Evolutionary conservation across 2,888 invertebrate species (phyloP).

Genomic region (Luperina testacea): DNA sequence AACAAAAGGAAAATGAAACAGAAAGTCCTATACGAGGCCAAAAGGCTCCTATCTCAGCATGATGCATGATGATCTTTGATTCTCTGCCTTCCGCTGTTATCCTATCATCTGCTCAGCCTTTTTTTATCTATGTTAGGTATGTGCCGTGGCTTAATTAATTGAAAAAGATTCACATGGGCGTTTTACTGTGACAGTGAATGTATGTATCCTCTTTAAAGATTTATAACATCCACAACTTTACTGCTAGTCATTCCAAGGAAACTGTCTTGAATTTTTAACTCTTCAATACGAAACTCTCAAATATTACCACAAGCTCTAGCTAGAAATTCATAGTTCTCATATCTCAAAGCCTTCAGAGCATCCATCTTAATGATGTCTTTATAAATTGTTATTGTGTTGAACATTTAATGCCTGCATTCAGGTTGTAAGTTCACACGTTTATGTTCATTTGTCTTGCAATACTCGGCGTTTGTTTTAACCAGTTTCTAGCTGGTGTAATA

Average conservation of each 20-base stretch:
- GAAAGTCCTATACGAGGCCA: no score
- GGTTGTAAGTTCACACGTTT: constrained; percentile 44
- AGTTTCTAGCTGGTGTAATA: constrained; percentile 35
- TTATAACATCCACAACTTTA: constrained; percentile 2
- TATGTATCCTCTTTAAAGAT: not conserved
- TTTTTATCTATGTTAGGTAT: not conserved
- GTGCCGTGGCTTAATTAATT: not conserved
- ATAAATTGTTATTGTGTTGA: constrained; percentile 26
- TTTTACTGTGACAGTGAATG: not conserved
- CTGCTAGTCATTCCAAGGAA: constrained; percentile 15
- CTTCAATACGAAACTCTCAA: constrained; percentile 6
- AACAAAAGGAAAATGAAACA: no score
- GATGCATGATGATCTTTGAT: no score
- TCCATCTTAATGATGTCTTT: constrained; percentile 16
- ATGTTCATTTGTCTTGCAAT: constrained; percentile 37
- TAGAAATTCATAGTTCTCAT: constrained; percentile 31
- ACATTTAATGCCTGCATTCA: constrained; percentile 23
- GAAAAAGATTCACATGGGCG: not conserved
- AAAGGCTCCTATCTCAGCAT: no score
- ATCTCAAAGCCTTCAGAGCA: not conserved
- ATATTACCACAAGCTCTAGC: constrained; percentile 10
- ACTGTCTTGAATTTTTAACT: constrained; percentile 38
- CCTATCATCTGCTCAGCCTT: not conserved
- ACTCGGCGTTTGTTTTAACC: constrained; percentile 40
- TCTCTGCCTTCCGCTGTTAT: not conserved